Conservation (phyloP, 2,888 invertebrate species). For the Diarsia rubi region DNA sequence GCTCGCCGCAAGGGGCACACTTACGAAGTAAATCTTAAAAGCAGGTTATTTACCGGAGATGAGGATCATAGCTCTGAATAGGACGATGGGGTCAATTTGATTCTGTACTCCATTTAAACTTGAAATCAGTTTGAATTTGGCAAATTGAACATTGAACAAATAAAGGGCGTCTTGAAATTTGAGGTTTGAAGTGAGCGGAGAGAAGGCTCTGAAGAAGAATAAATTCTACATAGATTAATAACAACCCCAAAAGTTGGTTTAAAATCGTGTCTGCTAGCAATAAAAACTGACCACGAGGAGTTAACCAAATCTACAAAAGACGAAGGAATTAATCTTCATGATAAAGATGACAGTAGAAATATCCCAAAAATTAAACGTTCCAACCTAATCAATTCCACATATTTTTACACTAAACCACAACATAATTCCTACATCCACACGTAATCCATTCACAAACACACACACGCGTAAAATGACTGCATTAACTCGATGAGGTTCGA, state of each 20-base stretch:
- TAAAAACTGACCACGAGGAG: not conserved
- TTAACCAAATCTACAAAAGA: not conserved
- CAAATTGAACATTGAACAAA: not conserved
- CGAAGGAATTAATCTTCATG: not conserved
- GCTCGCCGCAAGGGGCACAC: constrained; percentile 28
- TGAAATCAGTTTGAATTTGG: constrained; percentile 17
- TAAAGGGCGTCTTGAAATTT: not conserved
- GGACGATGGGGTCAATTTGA: not conserved
- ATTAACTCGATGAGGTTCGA: constrained; percentile 69
- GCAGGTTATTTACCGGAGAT: constrained; percentile 23
- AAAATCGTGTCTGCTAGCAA: not conserved
- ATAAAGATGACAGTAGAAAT: not conserved
- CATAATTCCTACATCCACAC: constrained; percentile 31
- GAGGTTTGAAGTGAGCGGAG: not conserved
- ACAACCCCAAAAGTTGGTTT: too few relatives aligned
- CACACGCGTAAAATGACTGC: constrained; percentile 56
- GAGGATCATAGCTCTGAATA: not conserved
- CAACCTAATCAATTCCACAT: constrained; percentile 1
- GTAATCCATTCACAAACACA: constrained; percentile 57
- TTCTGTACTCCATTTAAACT: constrained; percentile 22
- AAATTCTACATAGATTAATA: not conserved
- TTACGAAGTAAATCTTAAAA: constrained; percentile 27
- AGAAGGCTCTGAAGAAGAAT: not conserved
- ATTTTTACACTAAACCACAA: constrained; percentile 31
- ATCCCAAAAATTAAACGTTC: not conserved